Percentiles rank a stretch among this genome's conserved stretches.
Evolutionary conservation across 92 coral and sea anemone species (phyloP).

Genomic region (Micromussa lordhowensis): DNA sequence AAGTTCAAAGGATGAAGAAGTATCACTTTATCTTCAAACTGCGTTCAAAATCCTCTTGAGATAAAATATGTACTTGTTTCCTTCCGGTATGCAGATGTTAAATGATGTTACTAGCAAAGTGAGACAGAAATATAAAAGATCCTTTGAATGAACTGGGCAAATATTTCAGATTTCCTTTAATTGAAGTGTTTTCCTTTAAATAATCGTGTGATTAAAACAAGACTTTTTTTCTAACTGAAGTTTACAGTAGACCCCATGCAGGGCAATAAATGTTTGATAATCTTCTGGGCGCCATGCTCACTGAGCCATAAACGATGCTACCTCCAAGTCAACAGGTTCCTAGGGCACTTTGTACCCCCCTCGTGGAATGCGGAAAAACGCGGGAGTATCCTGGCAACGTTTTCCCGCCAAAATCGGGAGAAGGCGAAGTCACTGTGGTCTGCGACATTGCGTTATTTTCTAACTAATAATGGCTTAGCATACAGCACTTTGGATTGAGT

Average conservation of each 20-base stretch:
- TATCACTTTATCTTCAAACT: neutral
- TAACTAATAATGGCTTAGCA: neutral
- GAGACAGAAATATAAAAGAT: neutral
- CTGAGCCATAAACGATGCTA: neutral
- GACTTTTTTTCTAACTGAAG: neutral
- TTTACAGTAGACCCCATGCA: neutral
- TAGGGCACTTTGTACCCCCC: neutral
- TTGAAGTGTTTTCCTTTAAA: neutral
- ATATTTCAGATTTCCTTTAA: neutral
- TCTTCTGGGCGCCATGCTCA: constrained; percentile 13
- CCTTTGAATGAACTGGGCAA: neutral
- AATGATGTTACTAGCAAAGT: neutral
- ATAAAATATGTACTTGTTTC: neutral
- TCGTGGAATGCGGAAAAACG: neutral
- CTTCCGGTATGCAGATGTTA: neutral
- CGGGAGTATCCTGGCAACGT: neutral
- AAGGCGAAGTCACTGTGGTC: neutral
- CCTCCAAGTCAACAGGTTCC: neutral
- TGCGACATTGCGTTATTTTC: neutral
- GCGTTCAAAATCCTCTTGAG: constrained; percentile 1
- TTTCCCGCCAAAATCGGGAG: constrained; percentile 23
- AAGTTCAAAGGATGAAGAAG: no score
- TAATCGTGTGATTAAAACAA: neutral
- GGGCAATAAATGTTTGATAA: constrained; percentile 21
- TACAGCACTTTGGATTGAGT: no score